Percentiles rank a stretch among this genome's conserved stretches.
These are phyloP conservation scores for Planococcus citri DNA, from an alignment of 1,140 invertebrate genomes.

Conservation along the genomic window DNA sequence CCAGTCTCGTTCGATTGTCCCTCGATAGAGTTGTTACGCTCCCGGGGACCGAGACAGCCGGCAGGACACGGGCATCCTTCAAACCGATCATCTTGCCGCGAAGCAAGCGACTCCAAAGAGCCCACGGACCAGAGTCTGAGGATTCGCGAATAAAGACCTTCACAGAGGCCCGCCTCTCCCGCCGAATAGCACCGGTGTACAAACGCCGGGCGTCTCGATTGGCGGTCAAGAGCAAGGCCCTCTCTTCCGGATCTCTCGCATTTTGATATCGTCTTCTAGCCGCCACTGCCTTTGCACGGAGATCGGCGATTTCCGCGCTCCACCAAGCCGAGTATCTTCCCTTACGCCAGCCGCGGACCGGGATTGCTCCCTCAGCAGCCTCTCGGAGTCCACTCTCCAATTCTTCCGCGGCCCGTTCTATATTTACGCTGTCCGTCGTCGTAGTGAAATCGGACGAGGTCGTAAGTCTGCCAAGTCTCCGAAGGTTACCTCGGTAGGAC, in stretches of 20 bases:
- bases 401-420: too few species aligned
- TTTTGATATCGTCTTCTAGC: not conserved
- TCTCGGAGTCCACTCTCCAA: too few species aligned
- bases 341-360: not conserved
- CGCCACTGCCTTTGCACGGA: not conserved
- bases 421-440: too few species aligned
- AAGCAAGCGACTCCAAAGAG: too few species aligned
- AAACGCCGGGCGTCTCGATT: not conserved
- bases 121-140: not conserved
- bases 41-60: too few species aligned
- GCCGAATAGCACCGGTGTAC: not conserved
- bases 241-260: not conserved
- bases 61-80: too few species aligned
- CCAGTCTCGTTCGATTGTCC: too few species aligned
- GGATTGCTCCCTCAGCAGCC: not conserved
- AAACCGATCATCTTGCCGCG: too few species aligned
- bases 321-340: not conserved
- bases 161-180: not conserved
- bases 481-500: not conserved
- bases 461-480: not conserved
- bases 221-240: not conserved
- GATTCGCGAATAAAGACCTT: not conserved
- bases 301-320: not conserved
- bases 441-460: not conserved
- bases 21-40: too few species aligned